Conservation (phyloP, 2,113 vertebrate genomes). For the Carassius auratus region DNA sequence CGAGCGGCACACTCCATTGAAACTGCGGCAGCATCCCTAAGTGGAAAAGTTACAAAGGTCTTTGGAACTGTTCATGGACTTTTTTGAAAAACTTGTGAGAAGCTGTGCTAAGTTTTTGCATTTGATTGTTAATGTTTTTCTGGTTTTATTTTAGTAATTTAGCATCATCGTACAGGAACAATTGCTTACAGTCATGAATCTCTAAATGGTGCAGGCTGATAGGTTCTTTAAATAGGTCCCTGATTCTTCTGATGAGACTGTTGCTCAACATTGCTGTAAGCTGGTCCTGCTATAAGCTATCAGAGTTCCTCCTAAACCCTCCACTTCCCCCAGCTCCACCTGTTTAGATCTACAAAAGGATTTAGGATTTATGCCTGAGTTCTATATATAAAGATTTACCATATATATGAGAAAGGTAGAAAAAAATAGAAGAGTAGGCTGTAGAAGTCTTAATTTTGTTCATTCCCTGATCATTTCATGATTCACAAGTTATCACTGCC, state of each 20-base stretch:
- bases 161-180: too few species aligned
- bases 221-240: too few species aligned
- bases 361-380: too few species aligned
- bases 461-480: too few species aligned
- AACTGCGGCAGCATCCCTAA: not conserved
- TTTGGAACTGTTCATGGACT: not conserved
- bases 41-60: conserved; percentile 32
- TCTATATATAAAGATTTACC: not conserved
- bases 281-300: not conserved
- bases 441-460: not conserved
- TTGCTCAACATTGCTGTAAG: not conserved
- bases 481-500: not conserved
- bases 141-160: too few species aligned
- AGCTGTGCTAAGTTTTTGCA: not conserved
- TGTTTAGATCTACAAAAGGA: not conserved
- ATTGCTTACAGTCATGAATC: too few species aligned
- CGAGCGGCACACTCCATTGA: not conserved
- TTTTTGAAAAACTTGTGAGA: not conserved
- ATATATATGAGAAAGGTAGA: not conserved
- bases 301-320: not conserved
- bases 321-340: not conserved
- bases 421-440: too few species aligned
- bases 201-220: too few species aligned
- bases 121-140: not conserved
- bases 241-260: not conserved